Conservation (phyloP, 2,113 vertebrate species). For the Corydoras sp. region DNA sequence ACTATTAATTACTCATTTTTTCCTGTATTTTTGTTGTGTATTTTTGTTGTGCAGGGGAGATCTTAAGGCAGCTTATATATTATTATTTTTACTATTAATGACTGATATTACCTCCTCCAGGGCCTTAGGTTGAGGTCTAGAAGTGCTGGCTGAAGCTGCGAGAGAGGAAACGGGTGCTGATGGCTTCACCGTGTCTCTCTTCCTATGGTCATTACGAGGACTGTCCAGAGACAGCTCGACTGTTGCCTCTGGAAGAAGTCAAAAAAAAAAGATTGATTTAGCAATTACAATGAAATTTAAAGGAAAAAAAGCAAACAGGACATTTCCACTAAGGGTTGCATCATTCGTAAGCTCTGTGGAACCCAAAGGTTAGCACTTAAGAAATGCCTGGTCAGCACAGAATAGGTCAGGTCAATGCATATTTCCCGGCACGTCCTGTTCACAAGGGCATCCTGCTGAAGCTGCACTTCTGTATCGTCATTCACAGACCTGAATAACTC, state of each 20-base stretch:
- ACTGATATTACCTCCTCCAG: slow-evolving; percentile 76
- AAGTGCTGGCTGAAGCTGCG: slow-evolving; percentile 58
- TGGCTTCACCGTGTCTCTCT: slow-evolving; percentile 61
- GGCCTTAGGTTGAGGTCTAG: slow-evolving; percentile 62
- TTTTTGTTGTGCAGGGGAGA: background rate
- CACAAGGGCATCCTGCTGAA: slow-evolving; percentile 25
- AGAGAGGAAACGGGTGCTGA: slow-evolving; percentile 58
- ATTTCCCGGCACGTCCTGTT: slow-evolving; percentile 6
- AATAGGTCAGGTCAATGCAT: background rate
- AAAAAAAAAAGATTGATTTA: background rate
- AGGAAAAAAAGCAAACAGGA: background rate
- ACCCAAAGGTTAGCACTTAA: background rate
- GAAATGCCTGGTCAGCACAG: slow-evolving; percentile 27
- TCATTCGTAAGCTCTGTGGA: background rate
- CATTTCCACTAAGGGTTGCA: background rate
- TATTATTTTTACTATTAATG: background rate
- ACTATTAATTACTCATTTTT: no score
- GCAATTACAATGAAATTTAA: background rate
- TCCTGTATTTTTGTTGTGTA: background rate
- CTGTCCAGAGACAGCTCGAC: slow-evolving; percentile 90
- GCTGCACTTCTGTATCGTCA: slow-evolving; percentile 4
- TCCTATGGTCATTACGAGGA: slow-evolving; percentile 75
- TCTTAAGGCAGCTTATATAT: no score
- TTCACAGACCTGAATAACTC: background rate
- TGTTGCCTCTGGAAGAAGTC: slow-evolving; percentile 76